phyloP scores from a whole-genome alignment of 2,888 invertebrate genomes.

The Acleris literana region DNA sequence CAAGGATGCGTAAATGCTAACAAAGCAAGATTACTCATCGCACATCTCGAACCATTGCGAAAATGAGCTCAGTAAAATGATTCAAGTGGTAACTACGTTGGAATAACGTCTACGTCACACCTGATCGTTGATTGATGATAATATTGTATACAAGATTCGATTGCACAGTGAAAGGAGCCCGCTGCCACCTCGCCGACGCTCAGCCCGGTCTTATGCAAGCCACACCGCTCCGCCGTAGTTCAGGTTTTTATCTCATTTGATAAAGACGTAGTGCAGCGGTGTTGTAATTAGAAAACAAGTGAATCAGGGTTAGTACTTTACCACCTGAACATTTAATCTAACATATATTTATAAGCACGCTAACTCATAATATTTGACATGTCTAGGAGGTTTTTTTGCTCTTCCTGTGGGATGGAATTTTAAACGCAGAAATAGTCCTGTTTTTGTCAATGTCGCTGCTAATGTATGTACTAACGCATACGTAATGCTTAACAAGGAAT shows the following conservation, averaged over 20 bases:
- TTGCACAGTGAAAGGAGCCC: conserved; percentile 33
- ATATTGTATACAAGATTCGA: conserved; percentile 16
- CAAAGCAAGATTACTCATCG: conserved; percentile 28
- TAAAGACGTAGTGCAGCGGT: conserved; percentile 35
- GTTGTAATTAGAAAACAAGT: conserved; percentile 29
- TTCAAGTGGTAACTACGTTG: neutral
- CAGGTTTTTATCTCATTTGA: conserved; percentile 36
- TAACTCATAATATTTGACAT: conserved; percentile 12
- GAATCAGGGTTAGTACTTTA: conserved; percentile 29
- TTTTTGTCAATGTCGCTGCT: conserved; percentile 10
- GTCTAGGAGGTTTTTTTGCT: conserved; percentile 1
- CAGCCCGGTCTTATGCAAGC: conserved; percentile 29
- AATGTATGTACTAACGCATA: conserved; percentile 14
- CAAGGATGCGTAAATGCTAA: conserved; percentile 40
- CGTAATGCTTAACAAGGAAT: neutral
- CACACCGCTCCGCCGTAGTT: conserved; percentile 33
- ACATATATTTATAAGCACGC: conserved; percentile 15
- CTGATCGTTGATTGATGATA: conserved; percentile 22
- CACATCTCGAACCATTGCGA: conserved; percentile 8
- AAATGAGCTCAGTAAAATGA: conserved; percentile 12
- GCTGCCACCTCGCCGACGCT: conserved; percentile 18
- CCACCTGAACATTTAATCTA: conserved; percentile 18
- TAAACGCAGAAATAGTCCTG: conserved; percentile 11
- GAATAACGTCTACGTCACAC: conserved; percentile 10
- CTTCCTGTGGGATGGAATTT: conserved; percentile 13